Evolutionary conservation across 2,113 vertebrate genomes (phyloP).

Genomic region (Hippocampus comes): DNA sequence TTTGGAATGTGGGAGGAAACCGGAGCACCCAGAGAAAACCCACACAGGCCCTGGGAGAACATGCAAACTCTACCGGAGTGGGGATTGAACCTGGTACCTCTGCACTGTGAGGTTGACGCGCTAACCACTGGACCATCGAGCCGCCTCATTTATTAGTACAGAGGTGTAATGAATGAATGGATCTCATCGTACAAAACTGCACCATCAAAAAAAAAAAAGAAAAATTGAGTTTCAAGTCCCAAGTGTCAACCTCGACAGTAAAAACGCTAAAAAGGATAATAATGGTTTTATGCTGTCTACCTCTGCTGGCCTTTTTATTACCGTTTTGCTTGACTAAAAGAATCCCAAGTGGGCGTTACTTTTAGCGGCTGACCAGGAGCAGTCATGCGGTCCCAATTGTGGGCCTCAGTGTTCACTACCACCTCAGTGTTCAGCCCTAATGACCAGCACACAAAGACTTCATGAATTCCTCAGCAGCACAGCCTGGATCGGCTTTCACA

Average conservation of each 20-base stretch:
- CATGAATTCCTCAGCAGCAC: slow-evolving; percentile 31
- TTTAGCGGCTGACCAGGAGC: slow-evolving; percentile 48
- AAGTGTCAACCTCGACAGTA: not conserved
- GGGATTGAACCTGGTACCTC: too few relatives aligned
- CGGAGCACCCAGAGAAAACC: too few relatives aligned
- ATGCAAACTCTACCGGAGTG: too few relatives aligned
- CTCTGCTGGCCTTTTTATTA: slow-evolving; percentile 19
- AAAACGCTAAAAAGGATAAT: not conserved
- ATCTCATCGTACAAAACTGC: not conserved
- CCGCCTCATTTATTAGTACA: too few relatives aligned
- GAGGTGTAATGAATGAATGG: not conserved
- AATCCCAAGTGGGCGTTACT: slow-evolving; percentile 61
- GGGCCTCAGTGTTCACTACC: slow-evolving; percentile 29
- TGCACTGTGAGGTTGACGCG: too few relatives aligned
- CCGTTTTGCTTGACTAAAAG: slow-evolving; percentile 43
- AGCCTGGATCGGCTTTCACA: not conserved
- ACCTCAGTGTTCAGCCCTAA: slow-evolving; percentile 34
- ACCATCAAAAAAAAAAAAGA: not conserved
- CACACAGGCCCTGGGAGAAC: too few relatives aligned
- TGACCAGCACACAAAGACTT: slow-evolving; percentile 26
- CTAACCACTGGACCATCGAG: too few relatives aligned
- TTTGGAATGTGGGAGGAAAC: too few relatives aligned
- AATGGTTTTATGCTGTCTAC: slow-evolving; percentile 3
- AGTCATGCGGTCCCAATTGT: slow-evolving; percentile 41
- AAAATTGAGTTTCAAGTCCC: not conserved